phyloP scores from a whole-genome alignment of 2,888 invertebrate species.

The Drosophila parthenogenetica region DNA sequence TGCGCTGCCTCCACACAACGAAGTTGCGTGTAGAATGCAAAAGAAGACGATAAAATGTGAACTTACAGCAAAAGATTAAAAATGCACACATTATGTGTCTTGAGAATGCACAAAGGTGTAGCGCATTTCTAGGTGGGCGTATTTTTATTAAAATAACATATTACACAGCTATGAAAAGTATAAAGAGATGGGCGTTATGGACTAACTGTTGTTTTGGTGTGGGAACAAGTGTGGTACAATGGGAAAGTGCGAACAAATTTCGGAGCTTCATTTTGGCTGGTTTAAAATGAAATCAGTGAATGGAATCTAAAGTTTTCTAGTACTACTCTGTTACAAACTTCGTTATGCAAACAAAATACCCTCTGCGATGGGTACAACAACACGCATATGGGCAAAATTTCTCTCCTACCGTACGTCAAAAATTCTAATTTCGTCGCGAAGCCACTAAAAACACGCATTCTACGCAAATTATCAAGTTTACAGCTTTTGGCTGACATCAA shows the following conservation, averaged over 20 bases:
- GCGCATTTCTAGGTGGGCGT: conserved; percentile 21
- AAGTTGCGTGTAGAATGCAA: conserved; percentile 59
- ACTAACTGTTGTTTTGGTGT: conserved; percentile 24
- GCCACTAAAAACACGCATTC: conserved; percentile 10
- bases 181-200: conserved; percentile 15
- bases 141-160: conserved; percentile 6
- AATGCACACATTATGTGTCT: conserved; percentile 4
- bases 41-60: conserved; percentile 37
- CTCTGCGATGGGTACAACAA: not conserved
- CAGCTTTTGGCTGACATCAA: conserved; percentile 13
- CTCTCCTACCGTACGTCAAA: not conserved
- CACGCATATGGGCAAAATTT: not conserved
- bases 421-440: not conserved
- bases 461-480: not conserved
- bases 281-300: too few relatives aligned
- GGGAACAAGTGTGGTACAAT: conserved; percentile 14
- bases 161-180: not conserved
- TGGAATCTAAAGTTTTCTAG: too few relatives aligned
- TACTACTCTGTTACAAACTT: not conserved
- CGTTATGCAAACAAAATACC: not conserved
- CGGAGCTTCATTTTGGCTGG: too few relatives aligned
- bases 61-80: conserved; percentile 26
- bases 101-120: not conserved
- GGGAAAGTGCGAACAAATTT: not conserved
- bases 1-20: conserved; percentile 45